phyloP scores from a whole-genome alignment of 2,888 invertebrate species.

The Cataglyphis livida region DNA sequence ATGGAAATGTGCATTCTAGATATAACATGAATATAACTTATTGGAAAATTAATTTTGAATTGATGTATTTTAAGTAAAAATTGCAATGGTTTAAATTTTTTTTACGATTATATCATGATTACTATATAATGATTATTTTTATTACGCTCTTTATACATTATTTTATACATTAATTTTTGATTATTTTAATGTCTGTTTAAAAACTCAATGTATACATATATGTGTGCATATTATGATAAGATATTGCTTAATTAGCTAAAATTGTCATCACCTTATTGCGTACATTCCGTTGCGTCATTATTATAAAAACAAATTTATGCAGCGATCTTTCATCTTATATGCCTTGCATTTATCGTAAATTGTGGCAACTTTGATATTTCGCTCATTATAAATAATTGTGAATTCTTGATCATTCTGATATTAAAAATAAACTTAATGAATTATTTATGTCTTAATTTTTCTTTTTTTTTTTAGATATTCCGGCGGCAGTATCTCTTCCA shows the following conservation, averaged over 20 bases:
- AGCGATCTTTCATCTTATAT: constrained; percentile 4
- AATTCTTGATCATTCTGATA: neutral
- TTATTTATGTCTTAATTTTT: neutral
- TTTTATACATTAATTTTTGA: neutral
- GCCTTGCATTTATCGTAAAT: constrained; percentile 24
- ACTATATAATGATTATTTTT: neutral
- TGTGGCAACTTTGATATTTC: constrained; percentile 23
- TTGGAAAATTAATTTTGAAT: neutral
- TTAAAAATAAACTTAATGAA: neutral
- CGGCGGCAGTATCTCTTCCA: constrained; percentile 84
- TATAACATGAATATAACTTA: neutral
- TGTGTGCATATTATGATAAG: neutral
- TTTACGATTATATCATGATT: neutral
- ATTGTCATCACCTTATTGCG: neutral
- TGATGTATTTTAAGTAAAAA: neutral
- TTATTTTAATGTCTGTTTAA: neutral
- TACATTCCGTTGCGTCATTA: neutral
- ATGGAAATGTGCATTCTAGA: neutral
- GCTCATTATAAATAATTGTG: neutral
- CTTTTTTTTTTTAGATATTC: constrained; percentile 80
- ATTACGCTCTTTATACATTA: neutral
- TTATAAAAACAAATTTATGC: neutral
- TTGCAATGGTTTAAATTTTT: neutral
- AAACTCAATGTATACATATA: neutral
- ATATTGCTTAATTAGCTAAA: neutral